These are phyloP conservation scores for Isichthys henryi DNA, from an alignment of 2,113 vertebrate species.

Conservation along the genomic window DNA sequence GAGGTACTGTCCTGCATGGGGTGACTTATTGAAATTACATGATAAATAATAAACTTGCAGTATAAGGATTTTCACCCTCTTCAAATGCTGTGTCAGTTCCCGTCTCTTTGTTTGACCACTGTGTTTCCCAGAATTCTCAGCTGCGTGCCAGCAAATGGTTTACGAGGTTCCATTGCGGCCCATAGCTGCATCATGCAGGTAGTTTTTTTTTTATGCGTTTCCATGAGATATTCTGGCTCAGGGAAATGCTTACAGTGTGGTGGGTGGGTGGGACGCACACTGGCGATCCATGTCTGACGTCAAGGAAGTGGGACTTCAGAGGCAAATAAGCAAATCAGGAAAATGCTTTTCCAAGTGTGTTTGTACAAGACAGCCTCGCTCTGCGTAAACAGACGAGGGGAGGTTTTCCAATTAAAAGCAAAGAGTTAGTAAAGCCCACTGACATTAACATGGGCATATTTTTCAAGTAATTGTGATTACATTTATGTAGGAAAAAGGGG, in stretches of 20 bases:
- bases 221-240: not conserved
- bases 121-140: not conserved
- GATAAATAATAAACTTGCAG: not conserved
- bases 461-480: not conserved
- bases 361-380: not conserved
- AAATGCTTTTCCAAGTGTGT: not conserved
- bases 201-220: not conserved
- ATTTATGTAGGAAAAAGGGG: not conserved
- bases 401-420: not conserved
- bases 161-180: not conserved
- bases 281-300: not conserved
- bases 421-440: not conserved
- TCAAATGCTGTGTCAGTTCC: not conserved
- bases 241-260: not conserved
- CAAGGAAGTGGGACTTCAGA: not conserved
- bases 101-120: not conserved
- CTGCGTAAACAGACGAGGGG: not conserved
- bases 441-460: not conserved
- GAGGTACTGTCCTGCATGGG: not conserved
- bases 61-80: not conserved
- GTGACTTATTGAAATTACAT: not conserved
- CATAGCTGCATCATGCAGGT: not conserved
- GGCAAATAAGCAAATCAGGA: not conserved
- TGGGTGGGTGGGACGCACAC: not conserved
- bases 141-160: not conserved